These are phyloP conservation scores for Oxytorus armatus DNA, from an alignment of 2,888 invertebrate genomes.

Conservation along the genomic window DNA sequence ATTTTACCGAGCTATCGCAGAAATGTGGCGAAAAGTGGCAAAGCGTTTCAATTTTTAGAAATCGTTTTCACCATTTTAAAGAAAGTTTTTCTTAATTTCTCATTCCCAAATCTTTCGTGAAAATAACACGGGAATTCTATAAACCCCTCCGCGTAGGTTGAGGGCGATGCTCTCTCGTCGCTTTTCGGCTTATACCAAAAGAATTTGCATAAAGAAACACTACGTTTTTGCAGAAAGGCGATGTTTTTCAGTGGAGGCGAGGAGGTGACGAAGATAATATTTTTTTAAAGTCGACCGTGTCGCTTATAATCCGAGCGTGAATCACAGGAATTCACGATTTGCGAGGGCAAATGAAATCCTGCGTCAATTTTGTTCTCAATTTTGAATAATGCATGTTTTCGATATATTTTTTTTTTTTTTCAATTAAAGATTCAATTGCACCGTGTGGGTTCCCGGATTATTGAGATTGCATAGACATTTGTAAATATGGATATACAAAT, in stretches of 20 bases:
- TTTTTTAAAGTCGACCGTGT: not conserved
- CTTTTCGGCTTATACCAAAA: slow-evolving; percentile 14
- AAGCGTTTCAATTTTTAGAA: too few species aligned
- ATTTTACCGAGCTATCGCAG: too few species aligned
- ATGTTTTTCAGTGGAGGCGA: slow-evolving; percentile 25
- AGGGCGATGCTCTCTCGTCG: slow-evolving; percentile 2
- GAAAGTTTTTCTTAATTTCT: too few species aligned
- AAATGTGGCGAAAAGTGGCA: too few species aligned
- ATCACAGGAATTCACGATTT: slow-evolving; percentile 41
- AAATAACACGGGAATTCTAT: too few species aligned
- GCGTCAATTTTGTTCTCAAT: not conserved
- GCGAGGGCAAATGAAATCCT: too few species aligned
- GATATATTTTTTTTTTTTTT: slow-evolving; percentile 6
- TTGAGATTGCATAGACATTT: slow-evolving; percentile 20
- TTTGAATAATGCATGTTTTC: too few species aligned
- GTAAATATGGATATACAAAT: not conserved
- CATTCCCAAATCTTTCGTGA: too few species aligned
- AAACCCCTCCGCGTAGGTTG: too few species aligned
- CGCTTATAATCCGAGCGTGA: slow-evolving; percentile 3
- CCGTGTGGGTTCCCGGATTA: slow-evolving; percentile 23
- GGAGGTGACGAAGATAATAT: slow-evolving; percentile 17
- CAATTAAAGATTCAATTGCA: not conserved
- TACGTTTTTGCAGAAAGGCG: slow-evolving; percentile 26
- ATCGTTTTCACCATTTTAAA: too few species aligned
- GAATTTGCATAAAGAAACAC: slow-evolving; percentile 50